Conservation (phyloP, 2,888 invertebrate species). For the Neocrepidodera transversa region DNA sequence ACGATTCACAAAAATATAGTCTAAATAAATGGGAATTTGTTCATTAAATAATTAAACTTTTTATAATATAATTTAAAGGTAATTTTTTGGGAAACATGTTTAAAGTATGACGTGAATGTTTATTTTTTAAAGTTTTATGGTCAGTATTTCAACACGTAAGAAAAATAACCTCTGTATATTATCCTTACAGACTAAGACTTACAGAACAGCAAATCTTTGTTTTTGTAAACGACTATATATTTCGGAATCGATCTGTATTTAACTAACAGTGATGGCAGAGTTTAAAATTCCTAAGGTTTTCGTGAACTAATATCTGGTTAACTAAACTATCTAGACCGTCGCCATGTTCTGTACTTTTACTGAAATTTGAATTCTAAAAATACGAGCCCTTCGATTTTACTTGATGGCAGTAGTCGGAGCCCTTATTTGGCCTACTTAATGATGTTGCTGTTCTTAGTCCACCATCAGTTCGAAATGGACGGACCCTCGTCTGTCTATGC, state of each 20-base stretch:
- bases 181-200: background rate
- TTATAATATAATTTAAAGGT: no score
- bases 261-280: slow-evolving; percentile 39
- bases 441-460: slow-evolving; percentile 67
- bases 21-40: background rate
- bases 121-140: background rate
- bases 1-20: slow-evolving; percentile 23
- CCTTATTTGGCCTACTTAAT: slow-evolving; percentile 48
- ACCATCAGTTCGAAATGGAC: slow-evolving; percentile 96
- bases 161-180: slow-evolving; percentile 11
- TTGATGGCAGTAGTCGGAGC: slow-evolving; percentile 59
- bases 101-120: no score
- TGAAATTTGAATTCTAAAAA: slow-evolving; percentile 34
- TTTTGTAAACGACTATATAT: slow-evolving; percentile 18
- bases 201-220: background rate
- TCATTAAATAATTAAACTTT: no score
- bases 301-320: slow-evolving; percentile 37
- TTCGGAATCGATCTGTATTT: slow-evolving; percentile 16
- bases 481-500: slow-evolving; percentile 87
- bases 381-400: slow-evolving; percentile 35
- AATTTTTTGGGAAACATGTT: no score
- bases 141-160: background rate
- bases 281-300: slow-evolving; percentile 39
- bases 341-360: slow-evolving; percentile 26
- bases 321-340: slow-evolving; percentile 43